Conservation (phyloP, 1,140 invertebrate genomes). For the Aphis gossypii region DNA sequence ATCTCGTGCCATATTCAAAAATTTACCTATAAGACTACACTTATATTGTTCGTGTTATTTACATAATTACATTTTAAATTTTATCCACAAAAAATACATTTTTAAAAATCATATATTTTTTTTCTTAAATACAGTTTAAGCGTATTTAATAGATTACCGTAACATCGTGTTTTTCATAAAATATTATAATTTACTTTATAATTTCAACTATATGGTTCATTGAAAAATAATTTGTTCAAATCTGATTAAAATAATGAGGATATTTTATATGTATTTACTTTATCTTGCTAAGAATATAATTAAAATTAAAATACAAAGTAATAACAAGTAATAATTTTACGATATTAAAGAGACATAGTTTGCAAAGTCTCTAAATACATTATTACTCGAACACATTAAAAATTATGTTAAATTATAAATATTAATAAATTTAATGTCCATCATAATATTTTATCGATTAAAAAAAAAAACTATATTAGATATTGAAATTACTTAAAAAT, state of each 20-base stretch:
- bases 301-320: background rate
- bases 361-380: background rate
- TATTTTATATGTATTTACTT: background rate
- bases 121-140: background rate
- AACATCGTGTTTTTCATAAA: background rate
- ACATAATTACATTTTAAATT: background rate
- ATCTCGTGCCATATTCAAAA: background rate
- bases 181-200: background rate
- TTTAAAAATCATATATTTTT: background rate
- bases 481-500: background rate
- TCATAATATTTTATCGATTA: conserved; percentile 4
- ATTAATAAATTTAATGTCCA: background rate
- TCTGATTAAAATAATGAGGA: background rate
- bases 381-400: background rate
- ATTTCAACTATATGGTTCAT: background rate
- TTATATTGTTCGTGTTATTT: background rate
- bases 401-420: background rate
- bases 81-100: background rate
- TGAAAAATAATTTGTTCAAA: background rate
- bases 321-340: background rate
- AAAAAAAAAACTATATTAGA: background rate
- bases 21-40: background rate
- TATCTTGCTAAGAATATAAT: background rate
- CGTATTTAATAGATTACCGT: background rate
- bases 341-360: background rate